Conservation (phyloP, 2,797 vertebrate genomes). For the Eurystomus glaucurus region DNA sequence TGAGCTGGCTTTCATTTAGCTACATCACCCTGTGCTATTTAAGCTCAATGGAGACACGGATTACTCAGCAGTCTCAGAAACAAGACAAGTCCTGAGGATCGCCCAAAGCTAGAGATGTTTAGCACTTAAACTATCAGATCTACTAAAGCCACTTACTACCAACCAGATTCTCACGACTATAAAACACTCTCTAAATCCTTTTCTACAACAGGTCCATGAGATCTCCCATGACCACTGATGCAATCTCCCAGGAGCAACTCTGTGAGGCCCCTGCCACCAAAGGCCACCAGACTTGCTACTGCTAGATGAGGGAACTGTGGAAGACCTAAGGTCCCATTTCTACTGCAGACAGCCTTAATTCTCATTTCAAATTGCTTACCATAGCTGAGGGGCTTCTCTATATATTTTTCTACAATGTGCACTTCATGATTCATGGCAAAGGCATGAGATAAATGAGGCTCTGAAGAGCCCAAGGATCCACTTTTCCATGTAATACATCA, state of each 20-base stretch:
- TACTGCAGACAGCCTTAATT: not conserved
- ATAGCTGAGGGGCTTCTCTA: not conserved
- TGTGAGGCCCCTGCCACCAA: not conserved
- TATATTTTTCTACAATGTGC: not conserved
- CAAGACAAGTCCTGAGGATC: not conserved
- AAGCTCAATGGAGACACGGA: accelerated
- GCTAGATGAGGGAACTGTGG: not conserved
- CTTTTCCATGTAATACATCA: not conserved
- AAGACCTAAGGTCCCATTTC: not conserved
- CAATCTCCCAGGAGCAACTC: not conserved
- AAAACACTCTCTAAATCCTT: not conserved
- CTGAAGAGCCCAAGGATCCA: not conserved
- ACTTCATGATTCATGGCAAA: not conserved
- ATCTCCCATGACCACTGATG: not conserved
- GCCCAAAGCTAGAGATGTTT: not conserved
- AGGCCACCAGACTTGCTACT: not conserved
- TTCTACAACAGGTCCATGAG: not conserved
- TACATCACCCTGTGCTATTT: not conserved
- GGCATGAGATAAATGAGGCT: not conserved
- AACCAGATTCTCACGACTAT: not conserved
- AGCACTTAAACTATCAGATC: not conserved
- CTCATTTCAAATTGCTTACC: not conserved
- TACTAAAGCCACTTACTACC: not conserved
- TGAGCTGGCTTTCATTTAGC: not conserved
- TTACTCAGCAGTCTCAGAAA: not conserved